Evolutionary conservation across 2,888 invertebrate genomes (phyloP), one percentile per base, ranked within the genome.

Genomic region (Meiosimyza platycephala): DNA sequence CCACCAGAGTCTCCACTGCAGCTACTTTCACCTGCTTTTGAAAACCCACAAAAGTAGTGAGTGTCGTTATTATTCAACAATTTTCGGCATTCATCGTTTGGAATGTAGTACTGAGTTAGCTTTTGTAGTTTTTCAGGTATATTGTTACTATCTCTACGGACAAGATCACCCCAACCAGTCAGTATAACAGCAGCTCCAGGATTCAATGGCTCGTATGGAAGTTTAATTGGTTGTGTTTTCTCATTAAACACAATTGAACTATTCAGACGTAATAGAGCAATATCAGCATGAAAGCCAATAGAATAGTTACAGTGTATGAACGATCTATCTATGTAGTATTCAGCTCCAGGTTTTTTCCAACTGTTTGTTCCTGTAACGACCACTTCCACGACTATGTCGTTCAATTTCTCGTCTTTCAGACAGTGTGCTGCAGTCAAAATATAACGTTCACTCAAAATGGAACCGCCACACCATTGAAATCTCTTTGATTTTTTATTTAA

Each of bases 261-360:
- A 13, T 89, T 88, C 9, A 93, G 86, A 73, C 89, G 89, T 2
- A 94, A 80, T 7, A 94, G 79, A 0, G 92, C 93, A 67, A 94
- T 92, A 78, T 94, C 94, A 80, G 93, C 90, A 69, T 85, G 75
- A 50, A 72, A 80, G 0, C 9, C 22, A 2, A 22, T 4, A 64
- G 85, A 78, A 63, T 82, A 84, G 28, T 82, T 83, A 71, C 82
- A 83, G 55, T 86, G 85, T 22, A 79, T 73, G 71, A 77, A 78
- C 28, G 80, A 72, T 54, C 77, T 73, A 66, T 83, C 78, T 28
- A 81, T 78, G 18, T 77, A 74, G 63, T 22, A 83, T 2, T n/a
- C 54, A 3, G 79, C 80, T 28, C 78, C 80, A 0, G 82, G 83
- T 7, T 76, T 1, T 0, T 68, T 62, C 76, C 81, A 82, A 13